phyloP scores from a whole-genome alignment of 2,797 vertebrate genomes.

The Psittacula derbiana region DNA sequence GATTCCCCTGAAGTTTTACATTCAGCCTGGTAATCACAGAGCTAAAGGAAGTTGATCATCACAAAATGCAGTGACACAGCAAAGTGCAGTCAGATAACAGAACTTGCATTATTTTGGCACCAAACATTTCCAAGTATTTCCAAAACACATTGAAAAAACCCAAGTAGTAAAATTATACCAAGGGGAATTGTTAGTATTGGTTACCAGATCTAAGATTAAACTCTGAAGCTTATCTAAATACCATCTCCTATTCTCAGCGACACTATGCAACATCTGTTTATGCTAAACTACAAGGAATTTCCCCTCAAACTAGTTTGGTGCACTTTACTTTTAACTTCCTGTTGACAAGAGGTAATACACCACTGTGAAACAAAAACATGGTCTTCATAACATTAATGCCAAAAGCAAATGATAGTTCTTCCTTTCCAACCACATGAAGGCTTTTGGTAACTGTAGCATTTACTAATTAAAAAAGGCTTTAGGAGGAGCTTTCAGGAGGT shows the following conservation, averaged over 20 bases:
- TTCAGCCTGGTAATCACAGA: not conserved
- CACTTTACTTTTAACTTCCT: slow-evolving; percentile 6
- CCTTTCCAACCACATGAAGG: not conserved
- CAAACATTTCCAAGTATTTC: slow-evolving; percentile 12
- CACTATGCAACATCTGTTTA: not conserved
- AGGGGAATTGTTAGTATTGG: not conserved
- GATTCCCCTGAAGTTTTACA: not conserved
- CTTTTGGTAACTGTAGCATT: not conserved
- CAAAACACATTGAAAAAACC: slow-evolving; percentile 3
- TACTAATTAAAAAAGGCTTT: not conserved
- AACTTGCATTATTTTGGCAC: not conserved
- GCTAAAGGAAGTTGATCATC: not conserved
- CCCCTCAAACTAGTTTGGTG: not conserved
- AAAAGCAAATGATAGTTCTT: not conserved
- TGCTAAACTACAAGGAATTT: slow-evolving; percentile 4
- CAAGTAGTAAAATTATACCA: not conserved
- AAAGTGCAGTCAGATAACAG: not conserved
- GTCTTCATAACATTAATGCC: not conserved
- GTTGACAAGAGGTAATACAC: not conserved
- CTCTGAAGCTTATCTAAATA: slow-evolving; percentile 8
- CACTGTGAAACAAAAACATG: not conserved
- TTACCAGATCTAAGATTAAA: not conserved
- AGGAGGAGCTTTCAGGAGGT: not conserved
- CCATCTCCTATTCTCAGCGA: not conserved
- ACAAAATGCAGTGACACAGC: not conserved